Evolutionary conservation across 2,888 invertebrate species (phyloP).

Genomic region (Aporophyla lueneburgensis): DNA sequence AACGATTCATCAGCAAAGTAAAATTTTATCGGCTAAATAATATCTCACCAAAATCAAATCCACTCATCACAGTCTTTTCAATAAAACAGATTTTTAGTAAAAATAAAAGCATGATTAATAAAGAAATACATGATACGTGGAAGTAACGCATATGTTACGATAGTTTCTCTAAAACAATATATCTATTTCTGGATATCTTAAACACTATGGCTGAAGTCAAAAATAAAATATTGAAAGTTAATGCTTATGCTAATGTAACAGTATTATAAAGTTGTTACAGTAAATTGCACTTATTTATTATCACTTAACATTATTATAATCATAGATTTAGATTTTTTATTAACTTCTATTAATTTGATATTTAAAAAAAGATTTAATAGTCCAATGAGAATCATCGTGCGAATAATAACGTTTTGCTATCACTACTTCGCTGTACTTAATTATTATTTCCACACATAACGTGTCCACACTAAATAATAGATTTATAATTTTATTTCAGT

Average conservation of each 20-base stretch:
- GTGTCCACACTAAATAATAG: conserved; percentile 25
- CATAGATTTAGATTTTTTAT: conserved; percentile 52
- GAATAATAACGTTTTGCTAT: conserved; percentile 50
- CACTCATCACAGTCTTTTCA: conserved; percentile 61
- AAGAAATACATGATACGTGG: conserved; percentile 22
- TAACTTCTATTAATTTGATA: conserved; percentile 50
- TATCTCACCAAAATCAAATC: conserved; percentile 52
- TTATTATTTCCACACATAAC: conserved; percentile 34
- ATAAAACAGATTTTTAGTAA: conserved; percentile 41
- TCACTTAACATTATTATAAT: conserved; percentile 66
- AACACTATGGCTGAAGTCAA: conserved; percentile 59
- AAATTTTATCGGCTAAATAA: conserved; percentile 39
- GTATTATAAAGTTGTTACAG: conserved; percentile 64
- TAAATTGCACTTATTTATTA: conserved; percentile 72
- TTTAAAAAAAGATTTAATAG: conserved; percentile 38
- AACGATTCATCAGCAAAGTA: conserved; percentile 42
- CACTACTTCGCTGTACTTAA: conserved; percentile 62
- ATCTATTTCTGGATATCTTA: conserved; percentile 50
- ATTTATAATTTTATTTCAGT: conserved; percentile 23
- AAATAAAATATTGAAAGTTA: conserved; percentile 67
- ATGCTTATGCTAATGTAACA: conserved; percentile 66
- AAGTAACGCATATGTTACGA: conserved; percentile 16
- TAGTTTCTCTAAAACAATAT: conserved; percentile 43
- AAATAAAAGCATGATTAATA: conserved; percentile 45
- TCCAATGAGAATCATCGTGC: conserved; percentile 52